Conservation (phyloP, 2,888 invertebrate genomes). For the Lottia gigantea region DNA sequence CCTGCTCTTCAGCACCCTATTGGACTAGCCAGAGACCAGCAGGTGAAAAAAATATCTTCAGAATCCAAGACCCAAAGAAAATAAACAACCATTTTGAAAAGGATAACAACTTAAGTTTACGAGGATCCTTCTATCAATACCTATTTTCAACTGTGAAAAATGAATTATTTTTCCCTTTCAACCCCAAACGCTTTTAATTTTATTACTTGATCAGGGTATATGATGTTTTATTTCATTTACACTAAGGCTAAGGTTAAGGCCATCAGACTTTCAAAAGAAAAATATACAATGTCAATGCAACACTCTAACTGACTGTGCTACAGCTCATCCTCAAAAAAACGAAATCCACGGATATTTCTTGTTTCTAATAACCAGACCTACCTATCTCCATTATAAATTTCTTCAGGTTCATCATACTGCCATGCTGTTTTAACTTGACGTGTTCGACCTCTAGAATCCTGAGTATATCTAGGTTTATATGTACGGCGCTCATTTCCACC, state of each 20-base stretch:
- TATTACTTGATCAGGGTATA: too few species aligned
- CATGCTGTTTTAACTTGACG: neutral
- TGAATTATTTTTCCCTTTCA: too few species aligned
- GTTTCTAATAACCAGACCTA: neutral
- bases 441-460: neutral
- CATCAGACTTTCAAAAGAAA: too few species aligned
- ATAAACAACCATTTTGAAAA: neutral
- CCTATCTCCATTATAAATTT: neutral
- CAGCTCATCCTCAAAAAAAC: too few species aligned
- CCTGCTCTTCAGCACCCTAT: slow-evolving; percentile 5
- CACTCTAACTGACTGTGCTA: too few species aligned
- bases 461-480: neutral
- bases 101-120: neutral
- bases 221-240: too few species aligned
- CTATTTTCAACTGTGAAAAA: too few species aligned
- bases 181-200: too few species aligned
- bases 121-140: slow-evolving; percentile 4
- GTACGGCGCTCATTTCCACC: neutral
- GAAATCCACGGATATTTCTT: too few species aligned
- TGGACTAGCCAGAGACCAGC: slow-evolving; percentile 12
- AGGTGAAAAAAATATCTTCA: slow-evolving; percentile 20
- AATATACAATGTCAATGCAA: too few species aligned
- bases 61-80: slow-evolving; percentile 21
- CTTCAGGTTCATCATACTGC: neutral
- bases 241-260: too few species aligned